These are phyloP conservation scores for Phortica magna DNA, from an alignment of 2,888 invertebrate genomes.

Conservation along the genomic window DNA sequence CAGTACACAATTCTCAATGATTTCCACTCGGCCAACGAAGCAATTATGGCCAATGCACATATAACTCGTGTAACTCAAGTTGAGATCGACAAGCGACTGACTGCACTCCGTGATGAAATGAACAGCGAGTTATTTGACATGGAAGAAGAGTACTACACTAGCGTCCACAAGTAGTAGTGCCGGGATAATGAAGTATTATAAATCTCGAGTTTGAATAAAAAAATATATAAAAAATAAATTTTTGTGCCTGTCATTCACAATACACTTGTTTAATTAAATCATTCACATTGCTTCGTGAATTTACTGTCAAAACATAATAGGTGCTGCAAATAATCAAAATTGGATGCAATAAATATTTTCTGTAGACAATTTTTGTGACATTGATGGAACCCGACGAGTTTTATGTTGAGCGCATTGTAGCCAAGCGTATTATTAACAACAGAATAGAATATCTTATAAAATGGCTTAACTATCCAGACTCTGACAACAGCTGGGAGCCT, in stretches of 20 bases:
- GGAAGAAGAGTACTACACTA: conserved; percentile 24
- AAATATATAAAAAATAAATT: background rate
- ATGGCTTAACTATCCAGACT: background rate
- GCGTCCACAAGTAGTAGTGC: conserved; percentile 13
- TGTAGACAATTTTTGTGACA: no score
- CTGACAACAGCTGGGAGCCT: conserved; percentile 1
- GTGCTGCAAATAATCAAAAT: background rate
- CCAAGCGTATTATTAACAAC: background rate
- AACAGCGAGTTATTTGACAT: background rate
- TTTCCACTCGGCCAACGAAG: background rate
- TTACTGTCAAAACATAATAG: background rate
- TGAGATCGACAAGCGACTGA: conserved; percentile 2
- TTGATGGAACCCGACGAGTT: background rate
- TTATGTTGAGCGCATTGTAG: background rate
- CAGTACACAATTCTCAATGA: background rate
- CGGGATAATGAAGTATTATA: background rate
- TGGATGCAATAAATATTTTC: background rate
- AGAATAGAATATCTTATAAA: background rate
- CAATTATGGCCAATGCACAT: background rate
- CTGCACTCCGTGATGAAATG: background rate
- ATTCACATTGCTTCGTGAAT: background rate
- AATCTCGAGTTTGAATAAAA: no score
- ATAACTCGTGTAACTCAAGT: background rate
- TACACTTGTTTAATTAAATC: background rate
- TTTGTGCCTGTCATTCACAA: background rate